A percentile compares a stretch with the other conserved stretches of the same genome.
phyloP scores from a whole-genome alignment of 2,113 vertebrate species.

The Archilochus colubris region DNA sequence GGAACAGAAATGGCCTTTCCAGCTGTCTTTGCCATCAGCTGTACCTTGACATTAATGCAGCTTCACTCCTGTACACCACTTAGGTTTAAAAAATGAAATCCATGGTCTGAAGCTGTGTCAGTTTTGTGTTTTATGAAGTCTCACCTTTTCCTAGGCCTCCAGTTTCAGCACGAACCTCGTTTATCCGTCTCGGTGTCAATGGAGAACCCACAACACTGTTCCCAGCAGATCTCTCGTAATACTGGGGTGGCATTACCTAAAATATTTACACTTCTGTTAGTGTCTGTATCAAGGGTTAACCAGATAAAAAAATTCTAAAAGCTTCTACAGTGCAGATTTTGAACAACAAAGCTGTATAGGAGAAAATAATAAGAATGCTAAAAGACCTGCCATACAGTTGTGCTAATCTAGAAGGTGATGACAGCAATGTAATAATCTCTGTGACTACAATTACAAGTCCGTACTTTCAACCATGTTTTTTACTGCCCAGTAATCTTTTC shows the following conservation, averaged over 20 bases:
- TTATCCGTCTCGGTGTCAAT: slow-evolving; percentile 73
- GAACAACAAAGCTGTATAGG: background rate
- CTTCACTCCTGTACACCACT: background rate
- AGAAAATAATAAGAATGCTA: background rate
- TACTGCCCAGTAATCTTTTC: background rate
- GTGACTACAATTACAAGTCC: background rate
- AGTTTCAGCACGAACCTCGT: slow-evolving; percentile 76
- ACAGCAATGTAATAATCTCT: background rate
- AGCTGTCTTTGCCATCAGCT: background rate
- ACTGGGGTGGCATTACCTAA: slow-evolving; percentile 92
- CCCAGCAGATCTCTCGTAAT: slow-evolving; percentile 81
- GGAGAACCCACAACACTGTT: slow-evolving; percentile 62
- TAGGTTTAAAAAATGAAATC: background rate
- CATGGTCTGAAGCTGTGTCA: background rate
- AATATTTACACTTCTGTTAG: background rate
- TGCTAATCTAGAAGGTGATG: no score
- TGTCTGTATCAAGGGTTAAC: background rate
- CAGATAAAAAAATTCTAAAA: background rate
- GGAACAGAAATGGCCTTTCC: background rate
- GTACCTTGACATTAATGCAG: accelerated
- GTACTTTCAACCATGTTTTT: background rate
- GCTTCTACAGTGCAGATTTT: background rate
- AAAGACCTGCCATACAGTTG: background rate
- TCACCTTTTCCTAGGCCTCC: slow-evolving; percentile 77
- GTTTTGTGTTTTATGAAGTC: background rate